These are phyloP conservation scores for Epizoanthus ramosus DNA, from an alignment of 92 coral and sea anemone genomes.

Conservation along the genomic window DNA sequence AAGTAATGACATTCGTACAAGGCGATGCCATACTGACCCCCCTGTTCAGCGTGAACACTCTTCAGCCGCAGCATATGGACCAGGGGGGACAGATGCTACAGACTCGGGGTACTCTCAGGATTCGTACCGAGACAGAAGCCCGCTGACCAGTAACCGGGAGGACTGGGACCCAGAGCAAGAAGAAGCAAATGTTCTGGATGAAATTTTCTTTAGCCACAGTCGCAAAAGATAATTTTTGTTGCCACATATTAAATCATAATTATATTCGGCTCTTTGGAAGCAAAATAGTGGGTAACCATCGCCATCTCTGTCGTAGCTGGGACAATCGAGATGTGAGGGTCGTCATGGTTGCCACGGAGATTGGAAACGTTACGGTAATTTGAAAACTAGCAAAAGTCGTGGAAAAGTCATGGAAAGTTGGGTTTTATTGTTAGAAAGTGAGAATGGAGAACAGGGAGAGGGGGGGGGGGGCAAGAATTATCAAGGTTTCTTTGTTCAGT, in stretches of 20 bases:
- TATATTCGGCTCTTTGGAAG: not conserved
- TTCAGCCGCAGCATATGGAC: not conserved
- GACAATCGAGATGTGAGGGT: too few relatives aligned
- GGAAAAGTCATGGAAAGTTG: too few relatives aligned
- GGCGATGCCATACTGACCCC: too few relatives aligned
- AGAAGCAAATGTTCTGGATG: slow-evolving; percentile 53
- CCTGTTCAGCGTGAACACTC: not conserved
- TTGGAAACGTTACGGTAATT: too few relatives aligned
- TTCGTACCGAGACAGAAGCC: slow-evolving; percentile 48
- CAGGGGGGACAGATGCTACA: slow-evolving; percentile 66
- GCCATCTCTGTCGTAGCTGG: too few relatives aligned
- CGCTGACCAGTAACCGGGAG: slow-evolving; percentile 42
- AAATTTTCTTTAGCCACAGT: slow-evolving; percentile 54
- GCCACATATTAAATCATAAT: not conserved
- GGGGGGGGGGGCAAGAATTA: too few relatives aligned
- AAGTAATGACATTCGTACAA: not conserved
- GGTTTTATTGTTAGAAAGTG: too few relatives aligned
- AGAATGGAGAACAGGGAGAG: too few relatives aligned
- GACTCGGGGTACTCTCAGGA: slow-evolving; percentile 89
- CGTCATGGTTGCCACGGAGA: too few relatives aligned
- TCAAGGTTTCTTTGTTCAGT: too few relatives aligned
- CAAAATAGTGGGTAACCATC: not conserved
- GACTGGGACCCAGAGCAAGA: slow-evolving; percentile 43
- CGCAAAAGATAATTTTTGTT: slow-evolving; percentile 18
- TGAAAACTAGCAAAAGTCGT: too few relatives aligned